These are phyloP conservation scores for Priocnemis perturbator DNA, from an alignment of 2,888 invertebrate species.

Conservation along the genomic window DNA sequence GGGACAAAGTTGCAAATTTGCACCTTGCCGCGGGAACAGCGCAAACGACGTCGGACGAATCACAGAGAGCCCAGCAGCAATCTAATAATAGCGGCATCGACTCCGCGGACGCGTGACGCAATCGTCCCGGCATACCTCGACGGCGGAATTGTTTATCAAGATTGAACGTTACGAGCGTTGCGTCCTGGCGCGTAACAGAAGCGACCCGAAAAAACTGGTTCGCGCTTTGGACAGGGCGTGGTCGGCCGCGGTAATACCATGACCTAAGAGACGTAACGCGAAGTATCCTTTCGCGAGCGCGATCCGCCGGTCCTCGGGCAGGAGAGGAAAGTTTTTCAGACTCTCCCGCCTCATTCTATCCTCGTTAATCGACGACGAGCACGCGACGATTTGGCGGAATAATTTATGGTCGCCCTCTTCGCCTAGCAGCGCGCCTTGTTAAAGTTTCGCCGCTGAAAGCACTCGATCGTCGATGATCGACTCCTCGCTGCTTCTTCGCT, in stretches of 20 bases:
- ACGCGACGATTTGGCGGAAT: too few relatives aligned
- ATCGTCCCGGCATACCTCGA: background rate
- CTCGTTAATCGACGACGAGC: background rate
- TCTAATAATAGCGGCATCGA: background rate
- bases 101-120: background rate
- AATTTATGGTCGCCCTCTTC: too few relatives aligned
- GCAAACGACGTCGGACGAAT: background rate
- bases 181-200: slow-evolving; percentile 10
- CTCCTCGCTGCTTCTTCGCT: too few relatives aligned
- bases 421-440: too few relatives aligned
- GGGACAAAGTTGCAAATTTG: slow-evolving; percentile 8
- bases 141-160: background rate
- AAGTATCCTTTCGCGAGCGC: slow-evolving; percentile 39
- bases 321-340: slow-evolving; percentile 10
- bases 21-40: background rate
- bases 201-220: slow-evolving; percentile 51
- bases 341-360: background rate
- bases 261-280: slow-evolving; percentile 12
- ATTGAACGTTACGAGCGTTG: background rate
- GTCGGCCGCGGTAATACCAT: slow-evolving; percentile 17
- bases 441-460: too few relatives aligned
- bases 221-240: slow-evolving; percentile 43
- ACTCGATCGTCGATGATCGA: too few relatives aligned
- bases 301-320: background rate
- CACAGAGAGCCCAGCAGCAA: background rate